These are phyloP conservation scores for Pristionchus pacificus DNA, from an alignment of 1,140 invertebrate species.

Conservation along the genomic window DNA sequence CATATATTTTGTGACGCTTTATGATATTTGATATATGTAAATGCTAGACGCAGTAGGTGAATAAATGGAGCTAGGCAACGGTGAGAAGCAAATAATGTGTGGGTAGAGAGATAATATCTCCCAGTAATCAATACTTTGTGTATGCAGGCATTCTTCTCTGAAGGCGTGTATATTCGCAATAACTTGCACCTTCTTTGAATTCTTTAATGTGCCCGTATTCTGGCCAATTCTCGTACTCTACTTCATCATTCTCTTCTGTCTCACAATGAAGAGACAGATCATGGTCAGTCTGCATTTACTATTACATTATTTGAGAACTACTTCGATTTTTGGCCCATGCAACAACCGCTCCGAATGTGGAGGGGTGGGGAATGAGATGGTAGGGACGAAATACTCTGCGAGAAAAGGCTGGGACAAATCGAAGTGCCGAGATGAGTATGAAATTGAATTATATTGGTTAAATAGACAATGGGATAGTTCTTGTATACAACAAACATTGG, in stretches of 20 bases:
- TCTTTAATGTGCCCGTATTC: slow-evolving; percentile 98
- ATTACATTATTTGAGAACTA: slow-evolving; percentile 5
- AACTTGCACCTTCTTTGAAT: slow-evolving; percentile 91
- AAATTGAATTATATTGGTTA: no score
- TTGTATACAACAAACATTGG: no score
- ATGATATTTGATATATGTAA: slow-evolving; percentile 1
- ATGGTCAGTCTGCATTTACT: no score
- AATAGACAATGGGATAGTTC: no score
- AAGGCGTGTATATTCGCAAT: slow-evolving; percentile 88
- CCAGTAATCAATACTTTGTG: background rate
- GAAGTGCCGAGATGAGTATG: no score
- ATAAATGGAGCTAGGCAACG: background rate
- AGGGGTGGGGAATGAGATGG: no score
- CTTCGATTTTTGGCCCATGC: no score
- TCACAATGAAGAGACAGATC: slow-evolving; percentile 99
- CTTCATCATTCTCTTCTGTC: slow-evolving; percentile 93
- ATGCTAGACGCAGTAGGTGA: background rate
- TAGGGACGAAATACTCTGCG: no score
- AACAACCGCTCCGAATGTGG: no score
- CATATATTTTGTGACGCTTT: background rate
- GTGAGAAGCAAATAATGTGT: background rate
- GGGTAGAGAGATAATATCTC: background rate
- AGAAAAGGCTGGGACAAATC: no score
- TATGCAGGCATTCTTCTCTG: slow-evolving; percentile 75
- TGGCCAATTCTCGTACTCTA: slow-evolving; percentile 99